Base-by-base conservation (phyloP, 2,797 vertebrate genomes). In the Lepus oiostolus region DNA sequence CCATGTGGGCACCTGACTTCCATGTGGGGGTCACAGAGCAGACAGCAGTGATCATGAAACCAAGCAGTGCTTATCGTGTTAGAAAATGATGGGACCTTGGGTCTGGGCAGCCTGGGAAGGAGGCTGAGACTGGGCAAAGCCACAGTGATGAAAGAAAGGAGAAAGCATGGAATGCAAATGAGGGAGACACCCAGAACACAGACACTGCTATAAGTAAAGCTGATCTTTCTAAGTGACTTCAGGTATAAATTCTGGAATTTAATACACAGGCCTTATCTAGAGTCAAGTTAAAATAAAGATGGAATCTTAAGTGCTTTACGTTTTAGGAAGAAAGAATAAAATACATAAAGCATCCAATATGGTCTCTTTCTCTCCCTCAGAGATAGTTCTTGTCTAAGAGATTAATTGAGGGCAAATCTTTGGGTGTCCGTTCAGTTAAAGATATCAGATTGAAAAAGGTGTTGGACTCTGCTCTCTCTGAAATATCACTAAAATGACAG, bases 21-120 rank as follows among this genome's bases (percentile, higher is more conserved):
- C 50, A 0, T 1, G 19, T 3, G 2, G 17, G 26, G 5, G 8
- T 32, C 12, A 38, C 2, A 3, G 72, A 28, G 35, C 14, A 8
- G 13, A 16, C 21, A 71, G 24, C n/a, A n/a, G 5, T 38, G 32
- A 38, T 6, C 19, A 8, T 1, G 2, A 88, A 21, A n/a, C 52
- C 63, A 19, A 38, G 42, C 7, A 50, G 13, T 24, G 35, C 67
- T 67, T 60, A 11, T 28, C 38, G 7, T 32, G 32, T 38, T 8
- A 52, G 62, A 76, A 84, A 83, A 38, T 12, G 0, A 7, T 13
- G 86, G 63, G 19, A 28, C 50, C 4, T 24, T 28, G 14, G 30
- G 50, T 28, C 52, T 35, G 22, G 32, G 28, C 17, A 22, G 1
- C 42, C 5, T 17, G 5, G 32, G 58, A 60, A 60, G 63, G 21